A percentile compares a stretch with the other conserved stretches of the same genome.
phyloP scores from a whole-genome alignment of 1,140 invertebrate genomes.

The Eulimnadia texana region DNA sequence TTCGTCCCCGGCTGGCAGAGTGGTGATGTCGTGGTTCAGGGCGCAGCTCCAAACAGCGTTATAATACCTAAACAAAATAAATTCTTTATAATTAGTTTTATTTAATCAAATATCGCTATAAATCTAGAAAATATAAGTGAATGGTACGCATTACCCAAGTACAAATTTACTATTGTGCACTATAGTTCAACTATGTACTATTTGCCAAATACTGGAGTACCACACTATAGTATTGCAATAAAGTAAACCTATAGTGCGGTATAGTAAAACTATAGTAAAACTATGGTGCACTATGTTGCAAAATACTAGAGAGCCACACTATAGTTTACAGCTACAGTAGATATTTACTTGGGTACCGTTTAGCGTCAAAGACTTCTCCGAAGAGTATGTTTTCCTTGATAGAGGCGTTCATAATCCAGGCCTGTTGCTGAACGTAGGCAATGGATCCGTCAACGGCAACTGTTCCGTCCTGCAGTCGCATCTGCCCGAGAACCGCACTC shows the following conservation, averaged over 20 bases:
- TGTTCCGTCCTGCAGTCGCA: conserved; percentile 34
- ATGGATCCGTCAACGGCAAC: conserved; percentile 39
- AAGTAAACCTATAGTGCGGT: too few species aligned
- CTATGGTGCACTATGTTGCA: too few species aligned
- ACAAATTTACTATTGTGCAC: too few species aligned
- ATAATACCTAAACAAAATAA: conserved; percentile 39
- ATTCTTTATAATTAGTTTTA: too few species aligned
- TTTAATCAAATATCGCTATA: background rate
- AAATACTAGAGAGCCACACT: too few species aligned
- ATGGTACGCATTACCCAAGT: background rate
- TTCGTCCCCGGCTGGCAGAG: conserved; percentile 41
- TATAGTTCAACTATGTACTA: too few species aligned
- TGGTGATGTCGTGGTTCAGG: conserved; percentile 37
- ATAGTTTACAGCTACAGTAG: too few species aligned
- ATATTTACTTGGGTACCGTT: too few species aligned
- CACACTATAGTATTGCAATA: too few species aligned
- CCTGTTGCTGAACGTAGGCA: conserved; percentile 50
- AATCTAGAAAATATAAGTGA: background rate
- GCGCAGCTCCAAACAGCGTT: conserved; percentile 35
- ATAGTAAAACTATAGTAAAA: too few species aligned
- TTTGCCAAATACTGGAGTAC: too few species aligned
- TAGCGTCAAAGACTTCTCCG: conserved; percentile 34
- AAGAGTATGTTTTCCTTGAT: conserved; percentile 55
- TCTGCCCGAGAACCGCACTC: conserved; percentile 43
- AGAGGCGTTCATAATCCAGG: conserved; percentile 48